Evolutionary conservation across 1,140 invertebrate species (phyloP).

Genomic region (Eriocheir sinensis): DNA sequence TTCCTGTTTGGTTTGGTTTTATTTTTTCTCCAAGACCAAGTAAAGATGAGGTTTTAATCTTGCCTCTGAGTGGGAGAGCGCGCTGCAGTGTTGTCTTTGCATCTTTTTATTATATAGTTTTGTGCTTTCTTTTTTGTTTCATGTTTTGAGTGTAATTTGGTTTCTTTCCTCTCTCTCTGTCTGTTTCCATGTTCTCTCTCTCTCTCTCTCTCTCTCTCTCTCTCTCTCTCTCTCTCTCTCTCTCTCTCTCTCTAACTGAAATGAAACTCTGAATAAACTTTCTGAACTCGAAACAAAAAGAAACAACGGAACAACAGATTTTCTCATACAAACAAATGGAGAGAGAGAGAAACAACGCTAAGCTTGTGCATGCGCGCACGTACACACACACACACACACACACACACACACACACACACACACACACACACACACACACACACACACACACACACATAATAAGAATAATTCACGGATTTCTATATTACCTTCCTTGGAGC

Average conservation of each 20-base stretch:
- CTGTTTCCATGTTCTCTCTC: neutral
- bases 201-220: neutral
- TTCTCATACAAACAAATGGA: neutral
- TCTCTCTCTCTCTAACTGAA: neutral
- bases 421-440: constrained; percentile 22
- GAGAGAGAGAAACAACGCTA: neutral
- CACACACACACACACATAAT: constrained; percentile 23
- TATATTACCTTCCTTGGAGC: no score
- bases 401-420: neutral
- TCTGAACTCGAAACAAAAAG: neutral
- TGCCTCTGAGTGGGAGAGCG: no score
- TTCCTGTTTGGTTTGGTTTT: no score
- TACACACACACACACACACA: neutral
- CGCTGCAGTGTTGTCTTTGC: no score
- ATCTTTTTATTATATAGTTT: no score
- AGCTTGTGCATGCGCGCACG: no score
- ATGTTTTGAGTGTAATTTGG: no score
- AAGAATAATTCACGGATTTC: no score
- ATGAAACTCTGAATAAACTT: neutral
- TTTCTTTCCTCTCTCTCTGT: neutral
- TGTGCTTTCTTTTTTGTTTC: no score
- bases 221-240: neutral
- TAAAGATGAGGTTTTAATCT: no score
- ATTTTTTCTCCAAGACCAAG: no score
- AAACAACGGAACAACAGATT: neutral